These are phyloP conservation scores for Toxotes jaculatrix DNA, from an alignment of 2,113 vertebrate species.

Conservation along the genomic window DNA sequence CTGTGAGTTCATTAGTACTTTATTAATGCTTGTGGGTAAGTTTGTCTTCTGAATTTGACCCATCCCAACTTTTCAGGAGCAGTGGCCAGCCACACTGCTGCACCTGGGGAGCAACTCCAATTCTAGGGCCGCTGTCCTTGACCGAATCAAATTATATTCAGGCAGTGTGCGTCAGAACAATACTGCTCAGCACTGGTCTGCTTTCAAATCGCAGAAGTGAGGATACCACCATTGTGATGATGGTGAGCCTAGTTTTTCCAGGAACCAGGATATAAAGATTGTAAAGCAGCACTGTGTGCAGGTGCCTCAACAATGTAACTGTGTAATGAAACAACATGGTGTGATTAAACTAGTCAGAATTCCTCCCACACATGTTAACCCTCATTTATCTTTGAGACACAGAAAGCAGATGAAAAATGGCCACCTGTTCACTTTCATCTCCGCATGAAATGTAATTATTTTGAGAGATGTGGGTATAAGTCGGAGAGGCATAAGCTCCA, in stretches of 20 bases:
- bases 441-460: slow-evolving; percentile 64
- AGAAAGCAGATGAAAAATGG: slow-evolving; percentile 64
- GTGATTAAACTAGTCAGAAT: slow-evolving; percentile 55
- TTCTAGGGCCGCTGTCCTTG: slow-evolving; percentile 34
- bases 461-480: slow-evolving; percentile 41
- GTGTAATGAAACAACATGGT: slow-evolving; percentile 24
- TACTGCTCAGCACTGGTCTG: slow-evolving; percentile 21
- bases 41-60: slow-evolving; percentile 10
- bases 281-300: slow-evolving; percentile 5
- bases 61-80: neutral
- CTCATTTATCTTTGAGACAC: slow-evolving; percentile 67
- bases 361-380: slow-evolving; percentile 63
- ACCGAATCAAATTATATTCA: slow-evolving; percentile 14
- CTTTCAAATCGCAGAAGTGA: slow-evolving; percentile 15
- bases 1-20: neutral
- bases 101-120: slow-evolving; percentile 17
- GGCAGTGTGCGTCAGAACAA: slow-evolving; percentile 8
- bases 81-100: neutral
- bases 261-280: slow-evolving; percentile 8
- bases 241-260: slow-evolving; percentile 5
- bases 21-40: slow-evolving; percentile 4
- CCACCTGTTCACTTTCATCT: slow-evolving; percentile 68
- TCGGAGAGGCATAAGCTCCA: slow-evolving; percentile 1
- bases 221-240: neutral
- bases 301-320: slow-evolving; percentile 8